Evolutionary conservation across 2,797 vertebrate genomes (phyloP).

Genomic region (Antennarius maculatus): DNA sequence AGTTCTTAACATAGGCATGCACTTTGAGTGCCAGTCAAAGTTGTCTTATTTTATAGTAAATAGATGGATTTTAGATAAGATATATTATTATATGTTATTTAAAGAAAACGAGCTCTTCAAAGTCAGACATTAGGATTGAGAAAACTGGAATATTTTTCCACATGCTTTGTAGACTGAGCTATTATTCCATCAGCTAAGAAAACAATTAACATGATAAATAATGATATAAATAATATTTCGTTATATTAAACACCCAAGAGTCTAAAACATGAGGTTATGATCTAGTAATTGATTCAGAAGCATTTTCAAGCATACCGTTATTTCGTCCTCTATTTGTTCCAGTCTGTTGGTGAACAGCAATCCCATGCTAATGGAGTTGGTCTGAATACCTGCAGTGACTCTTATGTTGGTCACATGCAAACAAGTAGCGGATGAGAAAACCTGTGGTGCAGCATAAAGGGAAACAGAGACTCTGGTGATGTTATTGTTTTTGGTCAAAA

Average conservation of each 20-base stretch:
- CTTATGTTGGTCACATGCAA: constrained; percentile 31
- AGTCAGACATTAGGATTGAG: too few species aligned
- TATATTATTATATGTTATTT: too few species aligned
- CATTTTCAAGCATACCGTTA: not conserved
- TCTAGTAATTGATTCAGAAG: not conserved
- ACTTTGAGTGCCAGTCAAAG: too few species aligned
- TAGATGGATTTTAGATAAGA: too few species aligned
- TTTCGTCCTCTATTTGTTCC: not conserved
- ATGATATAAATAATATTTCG: not conserved
- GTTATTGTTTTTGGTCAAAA: constrained; percentile 68
- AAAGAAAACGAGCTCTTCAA: too few species aligned
- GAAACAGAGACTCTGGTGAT: constrained; percentile 44
- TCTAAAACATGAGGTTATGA: not conserved
- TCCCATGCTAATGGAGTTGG: not conserved
- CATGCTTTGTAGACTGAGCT: too few species aligned
- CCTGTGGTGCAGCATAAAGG: constrained; percentile 23
- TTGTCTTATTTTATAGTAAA: too few species aligned
- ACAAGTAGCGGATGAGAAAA: constrained; percentile 25
- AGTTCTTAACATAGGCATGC: too few species aligned
- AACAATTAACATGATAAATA: not conserved
- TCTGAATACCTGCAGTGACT: constrained; percentile 6
- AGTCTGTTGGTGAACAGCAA: not conserved
- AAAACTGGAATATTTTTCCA: too few species aligned
- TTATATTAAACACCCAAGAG: not conserved
- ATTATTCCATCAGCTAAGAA: not conserved